Evolutionary conservation across 2,888 invertebrate species (phyloP), one percentile per base, ranked within the genome.

Genomic region (Drosophila picticornis): DNA sequence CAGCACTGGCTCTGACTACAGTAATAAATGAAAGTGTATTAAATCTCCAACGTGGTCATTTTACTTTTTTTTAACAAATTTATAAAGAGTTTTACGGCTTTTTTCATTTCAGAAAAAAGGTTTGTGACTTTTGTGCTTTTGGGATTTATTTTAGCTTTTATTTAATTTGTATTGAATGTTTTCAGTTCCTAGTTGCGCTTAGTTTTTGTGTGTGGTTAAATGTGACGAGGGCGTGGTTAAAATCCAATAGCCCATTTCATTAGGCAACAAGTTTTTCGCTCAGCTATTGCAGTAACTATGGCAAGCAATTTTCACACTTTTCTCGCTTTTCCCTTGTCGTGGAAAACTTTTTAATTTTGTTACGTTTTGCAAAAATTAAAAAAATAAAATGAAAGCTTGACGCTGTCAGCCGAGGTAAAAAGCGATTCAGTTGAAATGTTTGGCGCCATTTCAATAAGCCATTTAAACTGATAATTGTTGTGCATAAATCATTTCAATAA

Each of bases 401-500:
- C 83, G 75, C 70, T 65, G 25, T 55, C 36, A 4, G 55, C 31
- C 19, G 71, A 55, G 61, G 34, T 66, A 43, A 50, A 43, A 51
- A 56, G 58, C 65, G 63, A 32, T 60, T 10, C 67, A 77, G 81
- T 68, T 78, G 56, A 83, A 83, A 77, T 74, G 68, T 59, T 75
- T 72, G 72, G 70, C 63, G 62, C 58, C 56, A 87, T 90, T 88
- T 85, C 85, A 85, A 85, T 85, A 90, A 84, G 87, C 90, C 86
- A 88, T 90, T 86, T 86, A 88, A 86, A 90, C 84, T 81, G 90
- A 86, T 90, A 86, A 90, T 86, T 86, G 84, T 90, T 86, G 86
- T 59, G 72, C 70, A 84, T 86, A 84, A 90, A 86, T 90, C 86
- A 90, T 88, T 77, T 75, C 69, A 63, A 48, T 64, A 52, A 63